phyloP scores from a whole-genome alignment of 2,113 vertebrate species.

The Stigmatopora nigra region DNA sequence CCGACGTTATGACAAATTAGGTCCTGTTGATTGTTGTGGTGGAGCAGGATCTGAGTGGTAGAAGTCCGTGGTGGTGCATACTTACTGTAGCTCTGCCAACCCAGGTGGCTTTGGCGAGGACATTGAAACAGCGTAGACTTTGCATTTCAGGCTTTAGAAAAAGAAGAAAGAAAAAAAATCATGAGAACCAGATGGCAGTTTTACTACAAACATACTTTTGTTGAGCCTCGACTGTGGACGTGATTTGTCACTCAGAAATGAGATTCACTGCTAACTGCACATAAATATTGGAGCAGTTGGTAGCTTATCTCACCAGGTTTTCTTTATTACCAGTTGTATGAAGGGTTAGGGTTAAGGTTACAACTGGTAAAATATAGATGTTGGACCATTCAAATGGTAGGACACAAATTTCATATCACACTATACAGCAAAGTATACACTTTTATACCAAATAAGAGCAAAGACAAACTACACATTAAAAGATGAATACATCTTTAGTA shows the following conservation, averaged over 20 bases:
- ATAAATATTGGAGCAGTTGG: background rate
- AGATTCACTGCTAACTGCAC: constrained; percentile 17
- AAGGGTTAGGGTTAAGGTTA: no score
- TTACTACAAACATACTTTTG: constrained; percentile 27
- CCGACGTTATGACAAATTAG: constrained; percentile 19
- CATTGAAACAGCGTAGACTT: constrained; percentile 12
- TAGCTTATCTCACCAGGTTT: background rate
- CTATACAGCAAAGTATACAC: background rate
- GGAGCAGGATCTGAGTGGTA: constrained; percentile 9
- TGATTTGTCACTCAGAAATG: constrained; percentile 30
- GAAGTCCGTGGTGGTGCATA: constrained; percentile 19
- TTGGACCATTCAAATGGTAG: background rate
- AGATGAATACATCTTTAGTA: no score
- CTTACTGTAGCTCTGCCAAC: constrained; percentile 29
- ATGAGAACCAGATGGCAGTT: constrained; percentile 45
- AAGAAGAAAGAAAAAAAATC: constrained; percentile 8
- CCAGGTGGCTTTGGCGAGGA: constrained; percentile 17
- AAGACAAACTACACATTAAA: background rate
- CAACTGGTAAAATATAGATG: background rate
- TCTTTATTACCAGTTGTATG: background rate
- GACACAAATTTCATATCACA: background rate
- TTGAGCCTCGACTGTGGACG: constrained; percentile 26
- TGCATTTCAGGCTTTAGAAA: constrained; percentile 21
- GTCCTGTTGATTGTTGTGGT: constrained; percentile 9
- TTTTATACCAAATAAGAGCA: background rate